Percentiles rank a stretch among this genome's conserved stretches.
phyloP scores from a whole-genome alignment of 2,888 invertebrate genomes.

The Apeira syringaria region DNA sequence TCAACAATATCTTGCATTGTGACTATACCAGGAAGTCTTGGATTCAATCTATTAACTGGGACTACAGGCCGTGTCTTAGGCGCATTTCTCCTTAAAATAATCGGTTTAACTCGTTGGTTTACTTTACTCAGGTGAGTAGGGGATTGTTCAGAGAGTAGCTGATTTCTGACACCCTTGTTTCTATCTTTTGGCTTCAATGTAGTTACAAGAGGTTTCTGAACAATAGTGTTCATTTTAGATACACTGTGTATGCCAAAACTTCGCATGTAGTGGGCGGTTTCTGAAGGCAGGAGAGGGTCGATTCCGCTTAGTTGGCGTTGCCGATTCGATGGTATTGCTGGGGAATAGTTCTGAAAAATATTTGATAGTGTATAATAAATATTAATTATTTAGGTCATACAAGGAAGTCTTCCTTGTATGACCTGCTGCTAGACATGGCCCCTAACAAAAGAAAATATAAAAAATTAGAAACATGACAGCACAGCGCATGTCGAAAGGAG shows the following conservation, averaged over 20 bases:
- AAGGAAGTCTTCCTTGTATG: no score
- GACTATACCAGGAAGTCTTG: background rate
- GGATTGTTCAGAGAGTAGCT: no score
- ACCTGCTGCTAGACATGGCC: no score
- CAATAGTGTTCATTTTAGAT: slow-evolving; percentile 53
- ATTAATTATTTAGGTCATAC: no score
- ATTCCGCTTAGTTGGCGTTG: slow-evolving; percentile 55
- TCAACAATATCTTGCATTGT: background rate
- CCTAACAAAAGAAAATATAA: no score
- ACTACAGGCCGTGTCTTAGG: background rate
- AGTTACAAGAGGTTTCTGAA: slow-evolving; percentile 40
- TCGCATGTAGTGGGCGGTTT: slow-evolving; percentile 29
- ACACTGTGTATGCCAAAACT: slow-evolving; percentile 45
- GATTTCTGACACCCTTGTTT: background rate
- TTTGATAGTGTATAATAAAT: no score
- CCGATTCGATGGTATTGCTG: slow-evolving; percentile 32
- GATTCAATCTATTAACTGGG: background rate
- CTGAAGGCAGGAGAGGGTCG: slow-evolving; percentile 43
- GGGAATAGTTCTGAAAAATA: slow-evolving; percentile 33
- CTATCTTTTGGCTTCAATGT: background rate
- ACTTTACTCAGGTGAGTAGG: no score
- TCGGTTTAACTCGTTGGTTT: no score
- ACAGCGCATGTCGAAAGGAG: no score
- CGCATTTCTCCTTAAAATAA: background rate
- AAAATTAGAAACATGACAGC: no score